Percentiles rank a stretch among this genome's conserved stretches.
phyloP scores from a whole-genome alignment of 92 coral and sea anemone genomes.

The Diadumene lineata region DNA sequence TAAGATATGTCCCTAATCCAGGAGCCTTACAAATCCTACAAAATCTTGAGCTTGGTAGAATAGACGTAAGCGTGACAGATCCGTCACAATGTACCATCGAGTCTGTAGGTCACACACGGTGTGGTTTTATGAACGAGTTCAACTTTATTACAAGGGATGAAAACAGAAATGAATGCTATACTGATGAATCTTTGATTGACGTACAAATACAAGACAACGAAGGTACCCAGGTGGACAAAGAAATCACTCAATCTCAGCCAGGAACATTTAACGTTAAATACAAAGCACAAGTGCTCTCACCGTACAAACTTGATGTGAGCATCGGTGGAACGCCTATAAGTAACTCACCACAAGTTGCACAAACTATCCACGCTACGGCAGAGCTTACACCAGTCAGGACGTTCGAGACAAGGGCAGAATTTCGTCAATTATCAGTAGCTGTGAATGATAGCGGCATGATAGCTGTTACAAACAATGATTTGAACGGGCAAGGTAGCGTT shows the following conservation, averaged over 20 bases:
- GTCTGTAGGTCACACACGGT: neutral
- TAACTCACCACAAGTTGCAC: conserved; percentile 11
- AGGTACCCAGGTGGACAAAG: conserved; percentile 2
- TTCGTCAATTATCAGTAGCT: too few species aligned
- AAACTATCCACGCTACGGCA: neutral
- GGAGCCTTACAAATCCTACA: neutral
- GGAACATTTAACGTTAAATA: conserved; percentile 5
- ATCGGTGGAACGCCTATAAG: conserved; percentile 8
- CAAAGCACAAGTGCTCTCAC: neutral
- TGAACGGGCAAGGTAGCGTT: conserved; percentile 1
- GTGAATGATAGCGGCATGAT: too few species aligned
- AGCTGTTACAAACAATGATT: too few species aligned
- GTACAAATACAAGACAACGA: conserved; percentile 5
- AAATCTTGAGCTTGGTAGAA: neutral
- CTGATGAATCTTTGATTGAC: neutral
- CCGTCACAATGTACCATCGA: neutral
- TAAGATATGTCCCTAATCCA: neutral
- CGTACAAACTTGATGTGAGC: conserved; percentile 8
- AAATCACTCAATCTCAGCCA: neutral
- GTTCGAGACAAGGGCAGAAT: too few species aligned
- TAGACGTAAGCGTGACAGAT: conserved; percentile 12
- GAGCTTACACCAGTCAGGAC: too few species aligned
- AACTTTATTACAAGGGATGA: conserved; percentile 1
- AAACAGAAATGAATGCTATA: conserved; percentile 1
- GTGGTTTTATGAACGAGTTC: conserved; percentile 13